Base-by-base conservation (phyloP, 2,888 invertebrate genomes). In the Hemaris fuciformis region DNA sequence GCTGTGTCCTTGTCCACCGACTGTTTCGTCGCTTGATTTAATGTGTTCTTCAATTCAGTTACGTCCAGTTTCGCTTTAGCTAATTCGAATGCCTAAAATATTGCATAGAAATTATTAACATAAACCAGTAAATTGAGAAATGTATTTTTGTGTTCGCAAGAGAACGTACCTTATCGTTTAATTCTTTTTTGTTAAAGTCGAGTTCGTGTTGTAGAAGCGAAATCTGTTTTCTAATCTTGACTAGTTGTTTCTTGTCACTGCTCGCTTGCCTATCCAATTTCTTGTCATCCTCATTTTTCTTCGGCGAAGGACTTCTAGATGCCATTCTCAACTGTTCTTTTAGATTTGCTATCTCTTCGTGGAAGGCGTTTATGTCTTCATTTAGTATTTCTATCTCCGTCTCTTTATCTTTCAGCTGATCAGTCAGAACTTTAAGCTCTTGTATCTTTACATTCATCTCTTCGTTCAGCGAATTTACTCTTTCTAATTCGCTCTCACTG, bases 221-320 rank as follows among this genome's bases (percentile, higher is more conserved):
- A 67, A 81, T 89, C 80, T 85, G 91, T 73, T 88, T 88, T 68
- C 86, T 82, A 22, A 91, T 94, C 73, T 91, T 93, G 0, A 91
- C 91, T 7, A 95, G 72, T 66, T 95, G 95, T 25, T 94, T 91
- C 63, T 94, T 91, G 67, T 95, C 94, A 6, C 88, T 93, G 27
- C 86, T 91, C 53, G 94, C 93, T 62, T 93, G 94, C 67, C 88
- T 72, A 65, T 86, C 86, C 1, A 75, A 91, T 70, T 91, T 93
- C 3, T 91, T 88, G 25, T 94, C 94, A 13, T 93, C 83, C 62
- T 84, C 90, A 68, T 93, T 94, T 60, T 89, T 93, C 61, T 94
- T 93, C 13, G 93, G 94, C 74, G 95, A 95, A 15, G 95, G 94
- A 61, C 93, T 93, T 0, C 91, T 71, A 0, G 92, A 91, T 1